Evolutionary conservation across 37 sponge, comb jelly and placozoan species (phyloP), one percentile per base, ranked within the genome.

Genomic region (Tethya wilhelma): DNA sequence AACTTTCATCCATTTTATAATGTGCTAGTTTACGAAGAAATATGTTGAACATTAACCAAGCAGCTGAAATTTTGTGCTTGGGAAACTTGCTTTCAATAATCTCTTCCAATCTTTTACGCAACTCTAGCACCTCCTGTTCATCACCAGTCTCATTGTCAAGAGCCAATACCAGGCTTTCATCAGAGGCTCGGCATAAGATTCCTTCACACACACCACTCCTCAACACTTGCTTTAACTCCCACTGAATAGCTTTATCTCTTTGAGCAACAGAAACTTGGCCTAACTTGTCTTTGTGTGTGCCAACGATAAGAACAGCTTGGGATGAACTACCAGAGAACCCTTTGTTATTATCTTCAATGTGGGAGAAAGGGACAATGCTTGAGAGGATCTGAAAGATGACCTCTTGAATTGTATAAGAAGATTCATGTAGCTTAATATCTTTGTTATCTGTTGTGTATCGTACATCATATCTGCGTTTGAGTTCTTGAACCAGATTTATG

Each of bases 281-380:
- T 31, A 73, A 36, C 37, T 33, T 19, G 34, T 73, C 74, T 56
- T 19, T 56, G 74, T 73, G 57, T 2, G 74, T 73, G 36, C 57
- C 74, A 36, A 73, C 74, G 4, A 73, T 26, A 32, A 41, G 58
- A 2, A 70, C 46, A 5, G 71, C 23, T 62, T 62, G 9, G 63
- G 26, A 62, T 26, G 22, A 25, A 62, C 28, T n/a, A 12, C 38
- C 25, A 7, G 28, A 8, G 23, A 12, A 26, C 14, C 8, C 7
- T 29, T 60, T 29, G 63, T 6, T 23, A 7, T 29, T 26, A 29
- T 26, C 23, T 26, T 60, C 32, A 34, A 37, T 66, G 67, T 20
- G 6, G 20, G 8, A 34, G 9, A 43, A 56, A 38, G 58, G 56
- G 14, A 58, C 32, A 56, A 73, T 56, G 38, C 58, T 73, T 20